Base-by-base conservation (phyloP, 2,888 invertebrate species). In the Pachliopta kotzebuea region DNA sequence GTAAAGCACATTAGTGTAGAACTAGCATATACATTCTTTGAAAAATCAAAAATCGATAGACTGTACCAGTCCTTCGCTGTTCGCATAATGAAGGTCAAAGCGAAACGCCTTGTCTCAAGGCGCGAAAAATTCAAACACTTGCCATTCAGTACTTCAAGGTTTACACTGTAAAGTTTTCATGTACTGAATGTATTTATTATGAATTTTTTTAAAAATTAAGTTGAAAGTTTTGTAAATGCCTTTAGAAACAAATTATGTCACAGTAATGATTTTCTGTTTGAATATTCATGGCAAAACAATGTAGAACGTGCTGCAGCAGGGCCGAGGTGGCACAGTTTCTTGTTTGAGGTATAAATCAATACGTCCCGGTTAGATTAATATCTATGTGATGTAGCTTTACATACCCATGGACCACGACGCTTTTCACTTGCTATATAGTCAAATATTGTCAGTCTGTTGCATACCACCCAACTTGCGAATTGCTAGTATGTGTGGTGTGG, bases 291-390 rank as follows among this genome's bases (percentile, higher is more conserved):
- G 80, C 76, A 79, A 81, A 83, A 84, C 81, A 86, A 86, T 85
- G 84, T 85, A 76, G 84, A 83, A 79, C 85, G 77, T 79, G 77
- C 76, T 81, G 81, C 79, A 81, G 76, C 81, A 85, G 84, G 85
- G 83, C 87, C 84, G 88, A 87, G 86, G 86, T 85, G 88, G 85
- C 87, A 88, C 84, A 84, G 86, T 88, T 89, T 88, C 86, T 86
- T 83, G 84, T 85, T 86, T 79, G 77, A 84, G 81, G 81, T 86
- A 83, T 89, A 88, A 90, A 87, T 88, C 85, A 86, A 85, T 86
- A 80, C 82, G 88, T 84, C 84, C 87, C 78, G 85, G 86, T 84
- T 89, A 86, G 85, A 88, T 87, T 84, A 86, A 79, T 76, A 80
- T 84, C 79, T 78, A 81, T 80, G 77, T 77, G 72, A 74, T 74